phyloP scores from a whole-genome alignment of 2,113 vertebrate genomes.

The Calonectris borealis region DNA sequence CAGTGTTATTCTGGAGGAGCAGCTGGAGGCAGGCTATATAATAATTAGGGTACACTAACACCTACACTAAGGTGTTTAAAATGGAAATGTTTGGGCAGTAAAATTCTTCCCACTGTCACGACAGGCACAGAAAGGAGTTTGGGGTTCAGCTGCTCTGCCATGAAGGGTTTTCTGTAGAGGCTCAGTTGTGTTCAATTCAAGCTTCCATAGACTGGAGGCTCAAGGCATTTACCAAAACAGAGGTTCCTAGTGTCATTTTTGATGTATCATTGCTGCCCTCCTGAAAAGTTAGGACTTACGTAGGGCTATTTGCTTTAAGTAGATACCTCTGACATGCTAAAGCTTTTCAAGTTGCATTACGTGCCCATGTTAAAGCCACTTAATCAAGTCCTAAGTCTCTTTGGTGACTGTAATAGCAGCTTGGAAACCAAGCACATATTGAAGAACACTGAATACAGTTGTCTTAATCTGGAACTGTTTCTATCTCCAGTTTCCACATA shows the following conservation, averaged over 20 bases:
- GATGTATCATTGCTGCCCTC: background rate
- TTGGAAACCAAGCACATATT: background rate
- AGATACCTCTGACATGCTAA: background rate
- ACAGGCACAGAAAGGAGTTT: background rate
- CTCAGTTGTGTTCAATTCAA: background rate
- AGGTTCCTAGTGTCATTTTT: background rate
- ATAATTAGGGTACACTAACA: background rate
- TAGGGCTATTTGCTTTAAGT: background rate
- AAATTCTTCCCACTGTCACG: background rate
- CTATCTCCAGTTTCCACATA: background rate
- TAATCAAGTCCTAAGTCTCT: background rate
- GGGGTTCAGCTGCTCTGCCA: background rate
- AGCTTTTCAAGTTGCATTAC: background rate
- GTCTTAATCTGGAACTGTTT: background rate
- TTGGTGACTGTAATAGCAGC: background rate
- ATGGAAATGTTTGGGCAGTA: background rate
- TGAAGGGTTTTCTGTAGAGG: background rate
- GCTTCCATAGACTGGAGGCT: background rate
- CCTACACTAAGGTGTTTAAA: background rate
- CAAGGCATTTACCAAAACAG: background rate
- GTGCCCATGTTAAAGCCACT: background rate
- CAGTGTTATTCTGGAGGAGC: fast-evolving
- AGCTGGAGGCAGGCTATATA: background rate
- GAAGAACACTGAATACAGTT: background rate
- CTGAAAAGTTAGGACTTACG: background rate